phyloP scores from a whole-genome alignment of 2,888 invertebrate species.

The Pristionchus entomophagus region DNA sequence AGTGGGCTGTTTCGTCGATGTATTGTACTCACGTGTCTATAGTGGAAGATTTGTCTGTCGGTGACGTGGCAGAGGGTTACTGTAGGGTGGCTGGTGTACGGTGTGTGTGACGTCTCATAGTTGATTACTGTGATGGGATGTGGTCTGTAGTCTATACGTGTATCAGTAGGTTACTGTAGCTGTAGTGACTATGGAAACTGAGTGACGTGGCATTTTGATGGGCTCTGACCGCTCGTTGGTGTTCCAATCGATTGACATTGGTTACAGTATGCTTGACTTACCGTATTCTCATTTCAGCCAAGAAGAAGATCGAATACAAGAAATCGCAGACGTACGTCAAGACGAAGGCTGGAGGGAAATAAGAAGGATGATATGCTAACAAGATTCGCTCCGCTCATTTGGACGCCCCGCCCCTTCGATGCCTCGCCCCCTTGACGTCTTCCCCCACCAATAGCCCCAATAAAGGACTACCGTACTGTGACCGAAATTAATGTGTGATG shows the following conservation, averaged over 20 bases:
- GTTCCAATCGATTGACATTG: not conserved
- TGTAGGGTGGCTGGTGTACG: no score
- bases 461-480: slow-evolving; percentile 46
- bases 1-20: no score
- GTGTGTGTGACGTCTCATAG: not conserved
- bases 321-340: slow-evolving; percentile 44
- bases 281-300: slow-evolving; percentile 1
- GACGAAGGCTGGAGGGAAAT: slow-evolving; percentile 39
- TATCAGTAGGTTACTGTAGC: not conserved
- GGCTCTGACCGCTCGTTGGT: no score
- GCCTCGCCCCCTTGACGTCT: not conserved
- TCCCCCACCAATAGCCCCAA: slow-evolving; percentile 1
- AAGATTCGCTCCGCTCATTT: not conserved
- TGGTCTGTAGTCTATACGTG: not conserved
- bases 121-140: not conserved
- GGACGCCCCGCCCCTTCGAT: not conserved
- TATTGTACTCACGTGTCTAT: no score
- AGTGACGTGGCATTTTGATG: no score
- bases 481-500: slow-evolving; percentile 38
- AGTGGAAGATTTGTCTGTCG: not conserved
- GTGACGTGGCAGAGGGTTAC: not conserved
- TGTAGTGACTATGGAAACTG: not conserved
- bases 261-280: not conserved
- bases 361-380: not conserved
- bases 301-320: slow-evolving; percentile 39